A percentile compares a stretch with the other conserved stretches of the same genome.
These are phyloP conservation scores for Larimichthys polyactis DNA, from an alignment of 2,113 vertebrate species.

Conservation along the genomic window DNA sequence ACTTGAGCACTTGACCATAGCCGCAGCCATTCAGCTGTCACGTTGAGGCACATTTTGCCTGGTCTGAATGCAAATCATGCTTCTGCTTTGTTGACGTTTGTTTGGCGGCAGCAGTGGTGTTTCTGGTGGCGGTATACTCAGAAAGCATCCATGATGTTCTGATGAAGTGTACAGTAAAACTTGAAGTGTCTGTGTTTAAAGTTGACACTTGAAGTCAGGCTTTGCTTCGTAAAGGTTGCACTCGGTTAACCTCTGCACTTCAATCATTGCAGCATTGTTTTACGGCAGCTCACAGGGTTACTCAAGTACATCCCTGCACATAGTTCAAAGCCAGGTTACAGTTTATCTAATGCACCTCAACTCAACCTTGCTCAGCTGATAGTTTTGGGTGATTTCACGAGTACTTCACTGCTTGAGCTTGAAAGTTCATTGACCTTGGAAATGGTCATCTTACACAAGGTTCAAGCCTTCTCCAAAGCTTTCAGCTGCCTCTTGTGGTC, in stretches of 20 bases:
- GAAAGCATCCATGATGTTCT: background rate
- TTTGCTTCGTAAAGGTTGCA: background rate
- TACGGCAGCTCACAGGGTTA: conserved; percentile 24
- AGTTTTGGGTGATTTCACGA: background rate
- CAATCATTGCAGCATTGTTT: conserved; percentile 16
- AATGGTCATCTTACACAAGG: background rate
- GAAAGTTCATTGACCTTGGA: background rate
- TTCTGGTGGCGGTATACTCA: background rate
- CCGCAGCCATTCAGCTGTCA: conserved; percentile 29
- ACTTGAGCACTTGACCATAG: conserved; percentile 24
- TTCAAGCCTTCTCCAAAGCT: background rate
- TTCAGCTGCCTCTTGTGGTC: background rate
- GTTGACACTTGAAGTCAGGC: background rate
- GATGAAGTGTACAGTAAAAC: background rate
- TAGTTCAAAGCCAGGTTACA: background rate
- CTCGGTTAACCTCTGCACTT: conserved; percentile 16
- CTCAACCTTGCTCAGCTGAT: background rate
- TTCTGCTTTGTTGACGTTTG: conserved; percentile 13
- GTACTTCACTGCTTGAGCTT: background rate
- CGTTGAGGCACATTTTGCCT: conserved; percentile 15
- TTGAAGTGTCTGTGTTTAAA: background rate
- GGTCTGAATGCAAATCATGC: conserved; percentile 38
- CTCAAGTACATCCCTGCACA: conserved; percentile 45
- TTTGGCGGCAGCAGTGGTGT: background rate
- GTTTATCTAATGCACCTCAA: background rate